Evolutionary conservation across 2,113 vertebrate species (phyloP).

Genomic region (Cyanoliseus patagonus): DNA sequence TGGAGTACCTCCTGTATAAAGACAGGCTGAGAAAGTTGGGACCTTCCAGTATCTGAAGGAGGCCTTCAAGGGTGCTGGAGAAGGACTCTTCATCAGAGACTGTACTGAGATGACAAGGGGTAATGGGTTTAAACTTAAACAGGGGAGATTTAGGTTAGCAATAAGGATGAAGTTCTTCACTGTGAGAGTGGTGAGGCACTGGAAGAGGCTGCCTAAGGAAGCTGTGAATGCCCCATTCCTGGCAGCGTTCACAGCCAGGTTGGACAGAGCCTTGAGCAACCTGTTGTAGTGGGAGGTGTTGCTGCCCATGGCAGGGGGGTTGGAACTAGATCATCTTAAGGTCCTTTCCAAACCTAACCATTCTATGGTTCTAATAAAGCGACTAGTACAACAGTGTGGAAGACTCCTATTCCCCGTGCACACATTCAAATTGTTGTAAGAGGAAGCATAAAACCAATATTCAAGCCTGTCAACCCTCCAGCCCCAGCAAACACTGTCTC

Average conservation of each 20-base stretch:
- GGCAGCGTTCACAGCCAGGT: background rate
- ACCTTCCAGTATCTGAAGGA: background rate
- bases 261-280: background rate
- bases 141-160: background rate
- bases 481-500: background rate
- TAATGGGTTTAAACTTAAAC: background rate
- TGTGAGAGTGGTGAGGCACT: background rate
- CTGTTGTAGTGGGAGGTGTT: background rate
- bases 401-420: background rate
- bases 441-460: background rate
- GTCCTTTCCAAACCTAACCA: background rate
- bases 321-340: background rate
- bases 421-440: background rate
- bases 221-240: background rate
- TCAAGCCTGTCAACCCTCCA: background rate
- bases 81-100: background rate
- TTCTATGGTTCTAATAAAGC: background rate
- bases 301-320: background rate
- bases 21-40: background rate
- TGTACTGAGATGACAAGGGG: background rate
- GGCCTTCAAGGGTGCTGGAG: background rate
- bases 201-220: background rate
- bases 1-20: background rate
- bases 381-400: background rate
- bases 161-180: background rate